phyloP scores from a whole-genome alignment of 2,113 vertebrate genomes.

The Cygnus atratus region DNA sequence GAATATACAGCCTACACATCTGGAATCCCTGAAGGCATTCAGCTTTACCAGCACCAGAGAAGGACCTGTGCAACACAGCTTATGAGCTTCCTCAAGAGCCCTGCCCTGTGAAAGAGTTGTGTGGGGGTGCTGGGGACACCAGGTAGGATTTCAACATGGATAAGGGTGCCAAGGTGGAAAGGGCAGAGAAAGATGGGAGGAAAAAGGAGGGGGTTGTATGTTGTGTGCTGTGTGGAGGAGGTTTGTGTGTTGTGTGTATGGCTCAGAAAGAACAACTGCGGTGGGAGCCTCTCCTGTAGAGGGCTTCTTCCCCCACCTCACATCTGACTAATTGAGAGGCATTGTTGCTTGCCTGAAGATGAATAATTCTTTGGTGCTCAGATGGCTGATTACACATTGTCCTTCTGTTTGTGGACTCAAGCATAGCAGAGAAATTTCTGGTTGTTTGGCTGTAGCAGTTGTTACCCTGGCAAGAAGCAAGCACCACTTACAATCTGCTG shows the following conservation, averaged over 20 bases:
- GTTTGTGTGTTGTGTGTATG: background rate
- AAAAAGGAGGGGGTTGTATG: background rate
- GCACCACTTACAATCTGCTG: conserved; percentile 15
- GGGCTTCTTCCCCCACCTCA: background rate
- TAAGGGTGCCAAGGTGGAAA: background rate
- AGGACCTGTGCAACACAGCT: background rate
- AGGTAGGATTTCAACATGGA: background rate
- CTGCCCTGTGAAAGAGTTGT: accelerated
- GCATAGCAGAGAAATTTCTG: conserved; percentile 20
- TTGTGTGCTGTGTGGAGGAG: background rate
- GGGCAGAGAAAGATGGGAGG: background rate
- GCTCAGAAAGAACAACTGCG: background rate
- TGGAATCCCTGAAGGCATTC: background rate
- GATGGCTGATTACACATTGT: background rate
- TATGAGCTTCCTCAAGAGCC: background rate
- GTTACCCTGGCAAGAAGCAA: conserved; percentile 41
- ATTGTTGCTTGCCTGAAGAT: background rate
- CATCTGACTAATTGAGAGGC: background rate
- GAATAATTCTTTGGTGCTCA: conserved; percentile 33
- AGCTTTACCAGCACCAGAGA: background rate
- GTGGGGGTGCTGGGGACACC: background rate
- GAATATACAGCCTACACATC: background rate
- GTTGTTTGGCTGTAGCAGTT: conserved; percentile 31
- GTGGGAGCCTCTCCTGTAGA: background rate
- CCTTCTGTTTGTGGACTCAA: conserved; percentile 25